phyloP scores from a whole-genome alignment of 2,888 invertebrate genomes.

The Dilophus febrilis region DNA sequence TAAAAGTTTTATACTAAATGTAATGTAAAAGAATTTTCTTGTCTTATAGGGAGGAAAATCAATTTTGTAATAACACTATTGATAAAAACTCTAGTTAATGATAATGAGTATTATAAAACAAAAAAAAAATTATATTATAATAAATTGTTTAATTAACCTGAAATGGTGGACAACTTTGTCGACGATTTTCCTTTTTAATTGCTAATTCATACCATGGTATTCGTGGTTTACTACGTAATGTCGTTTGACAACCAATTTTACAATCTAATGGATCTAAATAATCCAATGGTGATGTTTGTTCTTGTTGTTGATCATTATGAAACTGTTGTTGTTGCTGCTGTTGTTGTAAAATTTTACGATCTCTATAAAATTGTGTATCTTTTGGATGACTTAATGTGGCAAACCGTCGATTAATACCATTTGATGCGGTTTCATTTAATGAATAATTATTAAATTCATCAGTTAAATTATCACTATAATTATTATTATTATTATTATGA shows the following conservation, averaged over 20 bases:
- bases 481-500: too few species aligned
- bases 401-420: slow-evolving; percentile 5
- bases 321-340: background rate
- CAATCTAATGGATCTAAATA: slow-evolving; percentile 38
- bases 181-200: slow-evolving; percentile 53
- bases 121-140: background rate
- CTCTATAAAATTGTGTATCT: slow-evolving; percentile 3
- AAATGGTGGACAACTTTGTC: slow-evolving; percentile 66
- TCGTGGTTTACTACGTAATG: slow-evolving; percentile 45
- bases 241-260: slow-evolving; percentile 50
- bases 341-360: slow-evolving; percentile 1
- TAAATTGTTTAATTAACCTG: slow-evolving; percentile 30
- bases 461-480: too few species aligned
- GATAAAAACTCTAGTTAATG: too few species aligned
- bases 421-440: background rate
- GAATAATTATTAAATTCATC: too few species aligned
- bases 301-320: background rate
- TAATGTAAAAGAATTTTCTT: too few species aligned
- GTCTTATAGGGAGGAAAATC: too few species aligned
- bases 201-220: slow-evolving; percentile 84
- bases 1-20: too few species aligned
- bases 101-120: too few species aligned
- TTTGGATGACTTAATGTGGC: slow-evolving; percentile 9
- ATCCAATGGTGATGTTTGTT: slow-evolving; percentile 14
- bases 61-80: too few species aligned